phyloP scores from a whole-genome alignment of 2,888 invertebrate species.

The Dexiosoma caninum region DNA sequence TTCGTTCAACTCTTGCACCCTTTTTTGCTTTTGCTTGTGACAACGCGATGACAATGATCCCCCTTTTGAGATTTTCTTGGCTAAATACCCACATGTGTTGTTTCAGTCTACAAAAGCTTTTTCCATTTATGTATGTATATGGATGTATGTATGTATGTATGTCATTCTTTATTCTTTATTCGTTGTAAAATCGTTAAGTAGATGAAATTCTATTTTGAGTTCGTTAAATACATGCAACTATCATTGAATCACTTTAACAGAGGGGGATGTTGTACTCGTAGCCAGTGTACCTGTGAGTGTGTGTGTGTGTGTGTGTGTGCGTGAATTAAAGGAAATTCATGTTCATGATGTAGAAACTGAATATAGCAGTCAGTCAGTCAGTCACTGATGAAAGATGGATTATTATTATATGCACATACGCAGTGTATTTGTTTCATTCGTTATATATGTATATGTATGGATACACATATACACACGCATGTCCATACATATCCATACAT shows the following conservation, averaged over 20 bases:
- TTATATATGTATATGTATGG: background rate
- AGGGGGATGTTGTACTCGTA: conserved; percentile 1
- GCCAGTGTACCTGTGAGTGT: too few relatives aligned
- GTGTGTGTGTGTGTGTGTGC: background rate
- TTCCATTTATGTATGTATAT: background rate
- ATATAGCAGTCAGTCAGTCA: background rate
- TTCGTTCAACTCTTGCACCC: conserved; percentile 24
- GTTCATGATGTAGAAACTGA: conserved; percentile 9
- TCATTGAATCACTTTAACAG: background rate
- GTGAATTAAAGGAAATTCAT: conserved; percentile 46
- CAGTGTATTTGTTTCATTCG: conserved; percentile 5
- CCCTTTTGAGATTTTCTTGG: conserved; percentile 40
- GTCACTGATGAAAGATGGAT: conserved; percentile 39
- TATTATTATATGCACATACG: conserved; percentile 12
- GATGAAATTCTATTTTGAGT: conserved; percentile 22
- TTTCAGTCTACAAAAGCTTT: background rate
- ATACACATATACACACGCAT: background rate
- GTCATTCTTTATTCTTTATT: background rate
- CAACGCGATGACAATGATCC: conserved; percentile 51
- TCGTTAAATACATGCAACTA: conserved; percentile 4
- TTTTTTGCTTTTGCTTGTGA: background rate
- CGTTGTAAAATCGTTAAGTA: conserved; percentile 42
- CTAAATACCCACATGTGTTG: background rate
- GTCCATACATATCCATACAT: background rate
- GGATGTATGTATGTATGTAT: background rate